Percentiles rank a stretch among this genome's conserved stretches.
Conservation (phyloP, 1,140 invertebrate genomes). For the Apis florea region DNA sequence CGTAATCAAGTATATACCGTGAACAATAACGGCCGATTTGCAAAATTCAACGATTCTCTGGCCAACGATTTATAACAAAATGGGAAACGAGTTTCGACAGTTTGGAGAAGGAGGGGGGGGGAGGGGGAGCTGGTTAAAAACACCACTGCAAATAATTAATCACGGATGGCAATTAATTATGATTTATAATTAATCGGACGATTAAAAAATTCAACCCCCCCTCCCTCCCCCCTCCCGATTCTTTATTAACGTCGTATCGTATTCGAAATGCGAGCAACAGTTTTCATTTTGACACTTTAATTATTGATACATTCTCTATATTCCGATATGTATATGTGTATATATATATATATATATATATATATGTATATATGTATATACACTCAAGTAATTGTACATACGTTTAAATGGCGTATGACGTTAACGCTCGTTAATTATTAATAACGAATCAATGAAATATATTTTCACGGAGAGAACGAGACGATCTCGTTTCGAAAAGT, state of each 20-base stretch:
- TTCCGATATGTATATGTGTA: background rate
- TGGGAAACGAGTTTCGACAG: slow-evolving; percentile 42
- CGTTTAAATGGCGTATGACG: background rate
- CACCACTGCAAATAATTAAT: slow-evolving; percentile 56
- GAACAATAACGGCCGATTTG: background rate
- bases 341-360: too few species aligned
- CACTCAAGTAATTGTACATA: background rate
- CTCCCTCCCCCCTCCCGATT: too few species aligned
- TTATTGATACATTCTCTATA: slow-evolving; percentile 36
- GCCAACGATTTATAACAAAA: slow-evolving; percentile 45
- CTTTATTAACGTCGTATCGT: slow-evolving; percentile 48
- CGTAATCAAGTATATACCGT: slow-evolving; percentile 24
- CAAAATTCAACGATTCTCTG: slow-evolving; percentile 11
- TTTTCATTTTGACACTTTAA: slow-evolving; percentile 51
- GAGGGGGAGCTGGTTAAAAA: slow-evolving; percentile 31
- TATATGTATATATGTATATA: background rate
- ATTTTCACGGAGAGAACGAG: too few species aligned
- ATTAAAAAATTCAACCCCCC: slow-evolving; percentile 54
- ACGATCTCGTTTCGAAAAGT: too few species aligned
- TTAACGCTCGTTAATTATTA: background rate
- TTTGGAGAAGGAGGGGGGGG: background rate
- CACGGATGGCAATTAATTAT: slow-evolving; percentile 51
- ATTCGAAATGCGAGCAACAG: slow-evolving; percentile 44
- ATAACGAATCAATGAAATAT: background rate
- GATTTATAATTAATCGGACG: slow-evolving; percentile 53